Conservation (phyloP, 2,113 vertebrate species). For the Amazona vittata region DNA sequence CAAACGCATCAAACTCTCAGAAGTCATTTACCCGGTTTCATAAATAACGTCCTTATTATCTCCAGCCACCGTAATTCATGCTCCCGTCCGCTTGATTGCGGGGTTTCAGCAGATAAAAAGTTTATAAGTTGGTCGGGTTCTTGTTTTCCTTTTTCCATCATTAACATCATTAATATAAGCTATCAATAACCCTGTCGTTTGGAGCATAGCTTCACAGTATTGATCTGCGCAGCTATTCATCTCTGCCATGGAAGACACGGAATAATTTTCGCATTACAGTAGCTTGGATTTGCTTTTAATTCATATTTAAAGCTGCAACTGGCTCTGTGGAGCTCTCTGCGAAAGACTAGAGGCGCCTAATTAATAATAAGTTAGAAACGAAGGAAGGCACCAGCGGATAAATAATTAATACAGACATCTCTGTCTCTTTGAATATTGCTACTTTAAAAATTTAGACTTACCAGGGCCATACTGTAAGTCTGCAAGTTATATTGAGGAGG, state of each 20-base stretch:
- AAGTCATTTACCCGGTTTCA: conserved; percentile 76
- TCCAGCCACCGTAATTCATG: conserved; percentile 64
- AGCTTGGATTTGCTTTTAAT: conserved; percentile 89
- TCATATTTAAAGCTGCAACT: conserved; percentile 87
- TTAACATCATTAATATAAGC: conserved; percentile 85
- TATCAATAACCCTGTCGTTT: conserved; percentile 88
- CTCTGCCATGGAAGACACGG: conserved; percentile 88
- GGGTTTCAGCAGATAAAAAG: conserved; percentile 78
- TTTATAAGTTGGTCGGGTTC: conserved; percentile 75
- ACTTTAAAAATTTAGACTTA: conserved; percentile 83
- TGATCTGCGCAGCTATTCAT: conserved; percentile 87
- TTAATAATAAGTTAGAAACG: conserved; percentile 90
- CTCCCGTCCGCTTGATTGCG: conserved; percentile 65
- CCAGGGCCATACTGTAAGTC: conserved; percentile 78
- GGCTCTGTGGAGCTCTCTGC: conserved; percentile 80
- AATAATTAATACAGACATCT: conserved; percentile 87
- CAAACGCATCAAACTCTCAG: conserved; percentile 59
- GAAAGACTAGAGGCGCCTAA: conserved; percentile 88
- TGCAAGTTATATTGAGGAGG: conserved; percentile 77
- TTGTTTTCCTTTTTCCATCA: conserved; percentile 81
- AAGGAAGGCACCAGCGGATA: conserved; percentile 84
- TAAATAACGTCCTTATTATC: conserved; percentile 76
- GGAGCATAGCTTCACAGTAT: conserved; percentile 87
- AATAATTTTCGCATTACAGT: conserved; percentile 90
- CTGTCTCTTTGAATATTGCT: conserved; percentile 86